Percentiles rank a stretch among this genome's conserved stretches.
These are phyloP conservation scores for Valencia hispanica DNA, from an alignment of 2,797 vertebrate species.

Conservation along the genomic window DNA sequence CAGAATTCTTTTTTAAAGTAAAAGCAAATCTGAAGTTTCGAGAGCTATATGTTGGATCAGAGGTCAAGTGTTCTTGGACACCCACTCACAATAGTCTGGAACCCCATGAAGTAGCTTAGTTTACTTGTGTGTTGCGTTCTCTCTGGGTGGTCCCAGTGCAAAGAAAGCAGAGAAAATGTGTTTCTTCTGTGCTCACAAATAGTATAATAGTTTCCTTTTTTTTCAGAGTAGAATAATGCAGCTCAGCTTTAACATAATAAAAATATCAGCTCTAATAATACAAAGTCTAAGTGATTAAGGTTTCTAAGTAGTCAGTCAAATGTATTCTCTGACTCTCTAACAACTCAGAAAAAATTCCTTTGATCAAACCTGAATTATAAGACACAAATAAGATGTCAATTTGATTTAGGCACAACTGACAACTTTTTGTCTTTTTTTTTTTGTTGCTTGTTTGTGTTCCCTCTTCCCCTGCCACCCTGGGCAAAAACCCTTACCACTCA, in stretches of 20 bases:
- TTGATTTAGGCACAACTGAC: not conserved
- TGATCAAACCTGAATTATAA: not conserved
- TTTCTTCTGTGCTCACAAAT: not conserved
- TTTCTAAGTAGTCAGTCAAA: not conserved
- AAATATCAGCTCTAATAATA: not conserved
- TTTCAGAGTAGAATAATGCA: not conserved
- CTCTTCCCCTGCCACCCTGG: not conserved
- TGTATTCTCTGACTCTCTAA: not conserved
- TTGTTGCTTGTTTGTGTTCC: not conserved
- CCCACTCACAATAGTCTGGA: not conserved
- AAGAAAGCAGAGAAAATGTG: not conserved
- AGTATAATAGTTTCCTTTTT: not conserved
- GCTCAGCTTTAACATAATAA: too few species aligned
- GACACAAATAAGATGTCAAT: not conserved
- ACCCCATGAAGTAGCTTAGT: not conserved
- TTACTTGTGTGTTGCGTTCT: not conserved
- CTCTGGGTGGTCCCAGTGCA: not conserved
- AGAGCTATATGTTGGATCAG: not conserved
- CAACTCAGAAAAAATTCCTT: not conserved
- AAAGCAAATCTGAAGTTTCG: not conserved
- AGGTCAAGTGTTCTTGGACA: not conserved
- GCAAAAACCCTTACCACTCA: not conserved
- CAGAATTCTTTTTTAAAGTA: not conserved
- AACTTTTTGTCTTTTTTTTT: not conserved
- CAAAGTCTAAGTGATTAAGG: not conserved